These are phyloP conservation scores for Phaenicophaeus curvirostris DNA, from an alignment of 2,797 vertebrate genomes.

Conservation along the genomic window DNA sequence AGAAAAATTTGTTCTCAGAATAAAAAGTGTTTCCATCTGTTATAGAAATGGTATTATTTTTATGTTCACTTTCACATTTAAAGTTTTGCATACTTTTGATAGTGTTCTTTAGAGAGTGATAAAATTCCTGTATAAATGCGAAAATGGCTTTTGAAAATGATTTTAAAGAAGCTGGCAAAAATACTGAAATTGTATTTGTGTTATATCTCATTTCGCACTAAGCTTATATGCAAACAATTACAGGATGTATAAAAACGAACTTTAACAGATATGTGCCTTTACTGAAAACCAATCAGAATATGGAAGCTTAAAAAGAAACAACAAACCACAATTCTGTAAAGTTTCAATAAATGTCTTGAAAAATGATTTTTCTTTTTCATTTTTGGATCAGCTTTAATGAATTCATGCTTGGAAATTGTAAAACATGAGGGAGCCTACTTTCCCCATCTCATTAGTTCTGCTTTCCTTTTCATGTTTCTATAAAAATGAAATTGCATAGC, in stretches of 20 bases:
- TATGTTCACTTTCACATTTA: background rate
- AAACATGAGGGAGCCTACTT: background rate
- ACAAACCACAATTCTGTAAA: background rate
- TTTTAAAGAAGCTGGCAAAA: background rate
- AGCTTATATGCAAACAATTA: background rate
- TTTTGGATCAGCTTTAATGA: constrained; percentile 3
- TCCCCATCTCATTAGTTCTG: background rate
- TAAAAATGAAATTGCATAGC: background rate
- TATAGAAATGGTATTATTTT: constrained; percentile 24
- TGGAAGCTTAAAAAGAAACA: background rate
- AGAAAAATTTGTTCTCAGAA: constrained; percentile 11
- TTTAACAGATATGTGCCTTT: background rate
- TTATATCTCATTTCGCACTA: background rate
- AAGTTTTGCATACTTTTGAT: constrained; percentile 1
- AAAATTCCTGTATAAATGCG: background rate
- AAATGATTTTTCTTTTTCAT: background rate
- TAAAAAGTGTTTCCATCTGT: constrained; percentile 31
- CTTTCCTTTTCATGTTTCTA: background rate
- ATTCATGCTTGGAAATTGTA: background rate
- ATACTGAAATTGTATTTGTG: background rate
- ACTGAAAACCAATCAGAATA: background rate
- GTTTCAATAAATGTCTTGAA: background rate
- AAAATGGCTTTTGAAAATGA: background rate
- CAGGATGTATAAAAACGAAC: background rate
- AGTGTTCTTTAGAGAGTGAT: background rate